Evolutionary conservation across 1,140 invertebrate genomes (phyloP), one percentile per base, ranked within the genome.

Genomic region (Ditylenchus dipsaci): DNA sequence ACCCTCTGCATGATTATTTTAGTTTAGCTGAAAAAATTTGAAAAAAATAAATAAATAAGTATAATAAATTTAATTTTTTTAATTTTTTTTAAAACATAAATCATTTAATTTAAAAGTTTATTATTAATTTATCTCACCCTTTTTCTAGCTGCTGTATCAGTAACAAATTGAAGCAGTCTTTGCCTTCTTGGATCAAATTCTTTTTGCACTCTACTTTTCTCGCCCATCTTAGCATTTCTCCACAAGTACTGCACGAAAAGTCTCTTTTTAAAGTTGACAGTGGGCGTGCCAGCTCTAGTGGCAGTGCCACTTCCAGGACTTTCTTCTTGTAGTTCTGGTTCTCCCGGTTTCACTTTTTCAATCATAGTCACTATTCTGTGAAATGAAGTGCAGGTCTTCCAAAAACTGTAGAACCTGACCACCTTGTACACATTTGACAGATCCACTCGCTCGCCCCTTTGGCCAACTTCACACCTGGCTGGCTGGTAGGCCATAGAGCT

Each of bases 301-400:
- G 65, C 43, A n/a, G 38, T 42, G 38, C 49, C 29, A 26, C 63
- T 67, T 8, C 63, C 23, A 42, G 26, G 11, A 17, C n/a, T 68
- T 27, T 68, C 65, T 23, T 23, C 45, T 29, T 56, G 53, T 9
- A 56, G 53, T 29, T 56, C 53, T 13, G 3, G 21, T 29, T 23
- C 53, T 3, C 29, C 53, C 9, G 21, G 9, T 13, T 23, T 47
- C 9, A 80, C 76, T 21, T 78, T 80, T 58, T 82, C 80, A 59
- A 82, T 83, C 81, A 83, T 82, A 13, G 80, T 82, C 17, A 83
- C 79, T 59, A 82, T 82, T n/a, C 80, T 74, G 68, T 82, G 80
- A 53, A 82, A 82, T 21, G 79, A 80, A 0, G 80, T 82, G 64
- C 80, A 82, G 1, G 80, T 83, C 27, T 80, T 80, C 80, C 80